Percentiles rank a stretch among this genome's conserved stretches.
phyloP scores from a whole-genome alignment of 1,140 invertebrate species.

The Hesperophylax magnus region DNA sequence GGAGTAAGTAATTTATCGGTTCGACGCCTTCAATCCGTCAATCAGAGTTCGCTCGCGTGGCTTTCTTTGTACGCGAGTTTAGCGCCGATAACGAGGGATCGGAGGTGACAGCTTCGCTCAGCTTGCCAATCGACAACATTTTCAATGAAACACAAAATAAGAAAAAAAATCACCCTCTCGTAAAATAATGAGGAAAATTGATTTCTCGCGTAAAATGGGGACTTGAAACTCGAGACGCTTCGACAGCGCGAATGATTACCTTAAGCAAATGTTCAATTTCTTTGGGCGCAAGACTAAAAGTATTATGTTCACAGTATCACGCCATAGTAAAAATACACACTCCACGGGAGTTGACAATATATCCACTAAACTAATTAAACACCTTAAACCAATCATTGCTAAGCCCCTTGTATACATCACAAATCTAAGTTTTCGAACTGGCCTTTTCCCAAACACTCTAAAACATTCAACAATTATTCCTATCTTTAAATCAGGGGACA shows the following conservation, averaged over 20 bases:
- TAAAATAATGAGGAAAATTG: conserved; percentile 13
- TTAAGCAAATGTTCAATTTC: neutral
- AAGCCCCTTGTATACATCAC: no score
- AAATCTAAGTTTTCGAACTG: no score
- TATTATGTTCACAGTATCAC: no score
- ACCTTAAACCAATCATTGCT: no score
- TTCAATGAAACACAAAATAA: conserved; percentile 29
- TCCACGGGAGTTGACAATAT: no score
- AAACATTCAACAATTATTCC: no score
- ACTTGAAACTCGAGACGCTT: neutral
- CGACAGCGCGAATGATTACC: neutral
- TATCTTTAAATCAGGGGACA: no score
- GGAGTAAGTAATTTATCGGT: conserved; percentile 39
- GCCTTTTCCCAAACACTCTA: no score
- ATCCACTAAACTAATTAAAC: no score
- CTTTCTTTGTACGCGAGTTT: conserved; percentile 29
- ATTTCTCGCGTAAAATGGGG: neutral
- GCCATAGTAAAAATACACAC: no score
- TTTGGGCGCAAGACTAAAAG: neutral
- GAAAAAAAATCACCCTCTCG: neutral
- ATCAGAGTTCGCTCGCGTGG: conserved; percentile 23
- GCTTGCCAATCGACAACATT: neutral
- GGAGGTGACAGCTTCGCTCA: conserved; percentile 2
- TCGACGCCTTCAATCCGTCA: conserved; percentile 37
- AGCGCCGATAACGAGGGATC: conserved; percentile 21